Evolutionary conservation across 2,113 vertebrate species (phyloP).

Genomic region (Psilopsiagon aurifrons): DNA sequence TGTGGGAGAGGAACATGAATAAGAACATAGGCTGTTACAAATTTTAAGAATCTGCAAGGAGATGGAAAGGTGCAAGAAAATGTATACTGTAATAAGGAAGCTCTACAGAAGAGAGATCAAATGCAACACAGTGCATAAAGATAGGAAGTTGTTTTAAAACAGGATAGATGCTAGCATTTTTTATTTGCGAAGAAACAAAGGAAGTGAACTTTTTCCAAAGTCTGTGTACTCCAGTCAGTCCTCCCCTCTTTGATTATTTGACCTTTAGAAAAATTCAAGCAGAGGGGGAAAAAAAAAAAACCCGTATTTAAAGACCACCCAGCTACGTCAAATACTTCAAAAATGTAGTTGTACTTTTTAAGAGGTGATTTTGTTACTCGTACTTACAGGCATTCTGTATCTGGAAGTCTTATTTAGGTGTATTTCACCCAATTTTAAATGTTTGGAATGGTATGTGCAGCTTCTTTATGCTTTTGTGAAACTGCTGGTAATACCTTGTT

Average conservation of each 20-base stretch:
- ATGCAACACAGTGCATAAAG: neutral
- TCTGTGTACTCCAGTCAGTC: neutral
- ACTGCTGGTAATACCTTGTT: neutral
- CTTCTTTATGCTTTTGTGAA: neutral
- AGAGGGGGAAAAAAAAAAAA: rapidly evolving
- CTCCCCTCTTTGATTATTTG: neutral
- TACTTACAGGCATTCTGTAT: neutral
- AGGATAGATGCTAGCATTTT: neutral
- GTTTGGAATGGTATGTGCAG: neutral
- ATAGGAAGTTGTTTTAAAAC: neutral
- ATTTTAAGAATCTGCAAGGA: neutral
- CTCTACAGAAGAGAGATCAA: neutral
- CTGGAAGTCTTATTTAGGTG: neutral
- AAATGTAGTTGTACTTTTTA: neutral
- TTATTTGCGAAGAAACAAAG: neutral
- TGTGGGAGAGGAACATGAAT: neutral
- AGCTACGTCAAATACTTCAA: neutral
- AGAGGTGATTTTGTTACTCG: neutral
- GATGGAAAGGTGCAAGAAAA: neutral
- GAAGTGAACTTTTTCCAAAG: neutral
- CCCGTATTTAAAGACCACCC: neutral
- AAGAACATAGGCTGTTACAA: neutral
- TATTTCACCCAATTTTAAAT: neutral
- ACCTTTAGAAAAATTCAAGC: neutral
- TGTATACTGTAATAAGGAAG: neutral